Percentiles rank a stretch among this genome's conserved stretches.
These are phyloP conservation scores for Salmo trutta DNA, from an alignment of 2,797 vertebrate genomes.

Conservation along the genomic window DNA sequence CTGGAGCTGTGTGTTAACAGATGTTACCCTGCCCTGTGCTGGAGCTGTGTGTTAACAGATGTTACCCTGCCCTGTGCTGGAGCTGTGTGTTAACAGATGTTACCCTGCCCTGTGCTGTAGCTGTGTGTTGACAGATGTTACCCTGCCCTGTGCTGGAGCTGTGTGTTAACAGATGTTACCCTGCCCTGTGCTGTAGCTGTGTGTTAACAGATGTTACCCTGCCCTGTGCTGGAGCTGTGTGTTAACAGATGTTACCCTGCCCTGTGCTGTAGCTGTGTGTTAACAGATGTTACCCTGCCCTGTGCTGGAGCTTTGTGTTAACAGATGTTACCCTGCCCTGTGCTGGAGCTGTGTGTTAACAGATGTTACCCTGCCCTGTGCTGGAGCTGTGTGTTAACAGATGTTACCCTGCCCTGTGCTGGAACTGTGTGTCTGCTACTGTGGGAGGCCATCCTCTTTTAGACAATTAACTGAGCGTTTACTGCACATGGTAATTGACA, in stretches of 20 bases:
- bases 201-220: no score
- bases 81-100: conserved; percentile 71
- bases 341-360: conserved; percentile 32
- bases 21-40: conserved; percentile 55
- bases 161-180: conserved; percentile 71
- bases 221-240: conserved; percentile 68
- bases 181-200: conserved; percentile 33
- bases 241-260: conserved; percentile 68
- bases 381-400: conserved; percentile 70
- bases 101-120: conserved; percentile 41
- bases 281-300: no score
- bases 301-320: conserved; percentile 68
- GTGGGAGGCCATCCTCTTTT: conserved; percentile 51
- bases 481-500: conserved; percentile 65
- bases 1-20: conserved; percentile 70
- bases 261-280: conserved; percentile 31
- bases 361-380: no score
- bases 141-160: no score
- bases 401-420: conserved; percentile 55
- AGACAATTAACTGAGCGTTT: conserved; percentile 65
- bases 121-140: no score
- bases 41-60: no score
- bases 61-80: no score
- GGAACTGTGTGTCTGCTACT: conserved; percentile 23
- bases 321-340: conserved; percentile 64